Percentiles rank a stretch among this genome's conserved stretches.
These are phyloP conservation scores for Chrysomallon squamiferum DNA, from an alignment of 1,140 invertebrate species.

Conservation along the genomic window DNA sequence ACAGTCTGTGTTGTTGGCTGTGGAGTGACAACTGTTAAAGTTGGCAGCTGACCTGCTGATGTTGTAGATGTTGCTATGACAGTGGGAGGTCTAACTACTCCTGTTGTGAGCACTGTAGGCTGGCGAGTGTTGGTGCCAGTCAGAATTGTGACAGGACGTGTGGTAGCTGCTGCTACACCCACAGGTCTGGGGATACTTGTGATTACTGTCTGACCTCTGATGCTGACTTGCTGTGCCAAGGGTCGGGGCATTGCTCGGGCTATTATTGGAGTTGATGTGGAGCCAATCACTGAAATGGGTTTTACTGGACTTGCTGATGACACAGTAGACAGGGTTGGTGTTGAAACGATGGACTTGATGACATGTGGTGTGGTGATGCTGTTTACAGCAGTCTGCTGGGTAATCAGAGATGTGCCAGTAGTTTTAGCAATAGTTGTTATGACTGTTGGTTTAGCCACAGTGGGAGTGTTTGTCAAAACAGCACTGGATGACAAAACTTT, in stretches of 20 bases:
- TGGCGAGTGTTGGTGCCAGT: neutral
- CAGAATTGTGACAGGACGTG: neutral
- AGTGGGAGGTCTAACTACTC: slow-evolving; percentile 1
- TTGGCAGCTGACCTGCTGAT: slow-evolving; percentile 16
- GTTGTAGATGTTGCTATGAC: slow-evolving; percentile 3
- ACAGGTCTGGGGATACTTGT: neutral
- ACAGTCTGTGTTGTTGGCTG: slow-evolving; percentile 5
- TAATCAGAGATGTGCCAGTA: neutral
- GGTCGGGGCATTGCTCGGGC: neutral
- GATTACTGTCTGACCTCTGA: neutral
- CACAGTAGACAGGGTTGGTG: slow-evolving; percentile 5
- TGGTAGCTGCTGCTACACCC: neutral
- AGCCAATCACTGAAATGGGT: slow-evolving; percentile 10
- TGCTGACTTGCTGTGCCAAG: neutral
- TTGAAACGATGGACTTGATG: slow-evolving; percentile 10
- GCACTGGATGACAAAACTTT: slow-evolving; percentile 12
- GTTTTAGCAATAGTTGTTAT: neutral
- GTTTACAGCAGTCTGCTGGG: neutral
- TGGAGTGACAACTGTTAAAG: neutral
- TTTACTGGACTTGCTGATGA: slow-evolving; percentile 5
- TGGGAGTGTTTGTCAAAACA: slow-evolving; percentile 8
- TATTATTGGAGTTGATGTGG: slow-evolving; percentile 17
- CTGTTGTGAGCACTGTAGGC: neutral
- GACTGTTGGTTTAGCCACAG: neutral
- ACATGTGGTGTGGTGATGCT: slow-evolving; percentile 3